A percentile compares a stretch with the other conserved stretches of the same genome.
Evolutionary conservation across 2,797 vertebrate species (phyloP).

Genomic region (Peromyscus attwateri): DNA sequence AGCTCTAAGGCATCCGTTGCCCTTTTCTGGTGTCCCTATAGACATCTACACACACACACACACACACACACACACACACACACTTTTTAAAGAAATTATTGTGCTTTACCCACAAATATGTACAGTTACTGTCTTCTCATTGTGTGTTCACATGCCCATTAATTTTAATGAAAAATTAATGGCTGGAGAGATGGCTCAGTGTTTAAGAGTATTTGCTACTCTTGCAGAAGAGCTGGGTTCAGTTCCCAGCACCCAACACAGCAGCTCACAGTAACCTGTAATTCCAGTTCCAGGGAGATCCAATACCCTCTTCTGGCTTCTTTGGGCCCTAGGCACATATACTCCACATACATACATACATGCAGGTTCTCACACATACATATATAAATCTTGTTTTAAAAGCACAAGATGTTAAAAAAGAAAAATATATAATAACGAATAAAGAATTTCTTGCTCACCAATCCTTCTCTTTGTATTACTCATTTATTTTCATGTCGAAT

Average conservation of each 20-base stretch:
- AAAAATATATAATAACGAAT: not conserved
- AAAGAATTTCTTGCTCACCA: not conserved
- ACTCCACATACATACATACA: not conserved
- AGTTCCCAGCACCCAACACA: not conserved
- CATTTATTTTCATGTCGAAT: not conserved
- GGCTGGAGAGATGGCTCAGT: too few relatives aligned
- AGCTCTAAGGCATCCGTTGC: not conserved
- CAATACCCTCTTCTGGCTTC: not conserved
- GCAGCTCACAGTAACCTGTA: not conserved
- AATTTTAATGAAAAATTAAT: not conserved
- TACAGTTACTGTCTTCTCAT: not conserved
- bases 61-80: not conserved
- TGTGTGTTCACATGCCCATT: not conserved
- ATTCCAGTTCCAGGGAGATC: not conserved
- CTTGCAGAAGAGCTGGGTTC: not conserved
- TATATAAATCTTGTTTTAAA: not conserved
- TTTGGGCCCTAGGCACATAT: not conserved
- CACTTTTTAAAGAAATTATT: not conserved
- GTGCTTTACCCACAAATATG: not conserved
- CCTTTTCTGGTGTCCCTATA: not conserved
- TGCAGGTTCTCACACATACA: not conserved
- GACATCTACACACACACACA: not conserved
- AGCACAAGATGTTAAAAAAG: not conserved
- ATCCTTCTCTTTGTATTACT: not conserved
- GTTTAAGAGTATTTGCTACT: not conserved